Conservation (phyloP, 2,797 vertebrate genomes). For the Centroberyx gerrardi region DNA sequence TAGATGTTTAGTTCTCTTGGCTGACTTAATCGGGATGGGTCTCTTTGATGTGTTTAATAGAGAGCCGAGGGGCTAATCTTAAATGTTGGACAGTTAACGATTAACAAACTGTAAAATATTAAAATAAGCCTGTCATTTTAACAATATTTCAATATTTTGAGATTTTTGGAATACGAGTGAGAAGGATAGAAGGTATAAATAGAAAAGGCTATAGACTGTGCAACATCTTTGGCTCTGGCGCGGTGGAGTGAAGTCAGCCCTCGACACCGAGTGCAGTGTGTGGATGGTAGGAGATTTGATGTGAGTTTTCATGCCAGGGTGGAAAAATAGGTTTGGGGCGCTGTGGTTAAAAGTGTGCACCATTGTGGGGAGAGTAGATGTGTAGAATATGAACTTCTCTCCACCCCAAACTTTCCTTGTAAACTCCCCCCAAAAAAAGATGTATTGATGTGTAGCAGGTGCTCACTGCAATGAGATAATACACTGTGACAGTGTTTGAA, state of each 20-base stretch:
- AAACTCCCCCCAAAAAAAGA: slow-evolving; percentile 32
- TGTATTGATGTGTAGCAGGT: slow-evolving; percentile 17
- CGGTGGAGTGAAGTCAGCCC: slow-evolving; percentile 21
- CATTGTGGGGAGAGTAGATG: slow-evolving; percentile 15
- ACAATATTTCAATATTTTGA: not conserved
- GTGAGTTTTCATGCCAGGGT: slow-evolving; percentile 10
- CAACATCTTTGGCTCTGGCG: slow-evolving; percentile 33
- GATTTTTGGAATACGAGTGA: not conserved
- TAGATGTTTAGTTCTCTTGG: slow-evolving; percentile 24
- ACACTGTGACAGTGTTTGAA: not conserved
- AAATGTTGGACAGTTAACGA: not conserved
- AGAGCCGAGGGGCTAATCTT: no score
- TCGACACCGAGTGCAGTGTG: slow-evolving; percentile 16
- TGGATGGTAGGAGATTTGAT: slow-evolving; percentile 36
- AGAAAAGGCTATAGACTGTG: slow-evolving; percentile 14
- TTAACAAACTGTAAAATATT: not conserved
- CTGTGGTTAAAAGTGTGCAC: no score
- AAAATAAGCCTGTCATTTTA: not conserved
- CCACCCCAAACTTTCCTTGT: slow-evolving; percentile 17
- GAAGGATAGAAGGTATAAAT: slow-evolving; percentile 38
- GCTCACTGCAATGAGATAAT: slow-evolving; percentile 12
- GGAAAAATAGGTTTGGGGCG: slow-evolving; percentile 19
- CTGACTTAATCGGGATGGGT: slow-evolving; percentile 10
- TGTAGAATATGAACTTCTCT: slow-evolving; percentile 45
- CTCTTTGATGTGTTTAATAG: slow-evolving; percentile 14